Base-by-base conservation (phyloP, 2,113 vertebrate species). In the Sterrhoptilus dennistouni region DNA sequence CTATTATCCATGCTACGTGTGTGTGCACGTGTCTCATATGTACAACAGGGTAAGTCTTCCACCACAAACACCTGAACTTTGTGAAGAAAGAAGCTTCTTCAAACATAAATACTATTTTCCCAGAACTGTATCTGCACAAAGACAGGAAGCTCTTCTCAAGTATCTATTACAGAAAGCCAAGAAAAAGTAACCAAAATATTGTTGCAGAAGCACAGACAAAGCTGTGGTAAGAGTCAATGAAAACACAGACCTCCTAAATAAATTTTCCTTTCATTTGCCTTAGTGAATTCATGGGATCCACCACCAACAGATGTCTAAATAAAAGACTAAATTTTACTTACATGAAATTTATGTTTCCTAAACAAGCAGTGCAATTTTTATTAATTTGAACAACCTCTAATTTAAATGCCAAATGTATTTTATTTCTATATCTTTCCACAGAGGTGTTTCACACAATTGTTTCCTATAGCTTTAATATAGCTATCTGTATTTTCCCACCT, bases 151-250 rank as follows among this genome's bases (percentile, higher is more conserved):
- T 76, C 49, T 81, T 74, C 64, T 81, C 56, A 78, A 80, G 12
- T 56, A 69, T 72, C 47, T 84, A 8, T 52, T 89, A 71, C 38
- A 89, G 87, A 87, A 14, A 91, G 42, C 9, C 64, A 87, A 78
- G 52, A 82, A 77, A 91, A 90, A 66, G 42, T 89, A 87, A 82
- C n/a, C 20, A 68, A 91, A 89, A 78, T 40, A 57, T 40, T 79
- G 44, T 28, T 71, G 59, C 52, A 87, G 57, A 83, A 95, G 49
- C 2, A 3, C 47, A 83, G 63, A 64, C 35, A 66, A 82, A 79
- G 47, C 52, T 17, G 80, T 5, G 5, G 15, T 24, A 66, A 83
- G 50, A 80, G 23, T 52, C 44, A 89, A 44, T 44, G 17, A 71
- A 52, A 90, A 64, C 22, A 87, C 15, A 57, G 16, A 60, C 47